Percentiles rank a stretch among this genome's conserved stretches.
phyloP scores from a whole-genome alignment of 2,113 vertebrate genomes.

The Ciconia boyciana region DNA sequence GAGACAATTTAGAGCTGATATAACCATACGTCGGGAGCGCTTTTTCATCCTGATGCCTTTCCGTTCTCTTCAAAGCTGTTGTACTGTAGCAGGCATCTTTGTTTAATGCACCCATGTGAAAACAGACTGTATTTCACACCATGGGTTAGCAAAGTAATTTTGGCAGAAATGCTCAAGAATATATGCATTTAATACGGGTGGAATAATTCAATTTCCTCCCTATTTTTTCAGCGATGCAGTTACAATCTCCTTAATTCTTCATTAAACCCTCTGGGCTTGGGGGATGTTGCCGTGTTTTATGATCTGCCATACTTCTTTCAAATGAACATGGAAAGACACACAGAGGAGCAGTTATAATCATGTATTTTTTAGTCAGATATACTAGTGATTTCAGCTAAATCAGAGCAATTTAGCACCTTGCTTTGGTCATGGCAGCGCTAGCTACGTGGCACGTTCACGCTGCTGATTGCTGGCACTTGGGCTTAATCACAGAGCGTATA shows the following conservation, averaged over 20 bases:
- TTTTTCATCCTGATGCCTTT: constrained; percentile 68
- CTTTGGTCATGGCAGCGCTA: not conserved
- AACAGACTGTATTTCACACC: constrained; percentile 65
- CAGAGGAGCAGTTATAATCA: constrained; percentile 52
- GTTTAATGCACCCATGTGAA: constrained; percentile 70
- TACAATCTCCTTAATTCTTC: constrained; percentile 71
- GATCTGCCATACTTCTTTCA: constrained; percentile 33
- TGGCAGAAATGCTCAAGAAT: constrained; percentile 66
- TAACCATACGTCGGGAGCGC: constrained; percentile 23
- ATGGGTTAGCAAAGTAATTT: constrained; percentile 44
- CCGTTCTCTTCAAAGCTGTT: constrained; percentile 41
- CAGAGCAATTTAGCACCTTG: constrained; percentile 9
- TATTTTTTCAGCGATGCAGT: constrained; percentile 65
- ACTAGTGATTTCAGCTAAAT: constrained; percentile 27
- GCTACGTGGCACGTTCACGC: not conserved
- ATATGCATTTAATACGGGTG: constrained; percentile 67
- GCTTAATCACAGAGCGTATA: not conserved
- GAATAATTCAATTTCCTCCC: constrained; percentile 72
- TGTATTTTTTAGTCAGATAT: constrained; percentile 38
- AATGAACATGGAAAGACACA: constrained; percentile 51
- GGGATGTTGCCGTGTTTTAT: constrained; percentile 47
- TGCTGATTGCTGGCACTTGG: not conserved
- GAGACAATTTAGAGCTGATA: constrained; percentile 73
- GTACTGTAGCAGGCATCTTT: constrained; percentile 28
- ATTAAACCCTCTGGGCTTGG: constrained; percentile 67